A percentile compares a stretch with the other conserved stretches of the same genome.
phyloP scores from a whole-genome alignment of 1,140 invertebrate genomes.

The Microplitis mediator region DNA sequence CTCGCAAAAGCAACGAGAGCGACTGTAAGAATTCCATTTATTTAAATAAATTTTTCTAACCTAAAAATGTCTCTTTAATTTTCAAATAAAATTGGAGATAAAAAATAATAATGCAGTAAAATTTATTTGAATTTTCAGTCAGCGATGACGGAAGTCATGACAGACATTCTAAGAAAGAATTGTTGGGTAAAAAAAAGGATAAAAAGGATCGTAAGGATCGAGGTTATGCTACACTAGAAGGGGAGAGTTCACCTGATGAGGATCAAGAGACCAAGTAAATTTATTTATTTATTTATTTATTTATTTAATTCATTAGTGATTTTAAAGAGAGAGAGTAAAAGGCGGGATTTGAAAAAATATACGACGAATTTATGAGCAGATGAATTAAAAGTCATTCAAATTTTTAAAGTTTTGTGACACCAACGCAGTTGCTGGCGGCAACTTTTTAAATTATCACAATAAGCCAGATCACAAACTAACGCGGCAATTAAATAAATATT shows the following conservation, averaged over 20 bases:
- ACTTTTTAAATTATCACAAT: too few species aligned
- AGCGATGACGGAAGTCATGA: slow-evolving; percentile 78
- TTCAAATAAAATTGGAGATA: too few species aligned
- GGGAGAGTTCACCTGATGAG: slow-evolving; percentile 90
- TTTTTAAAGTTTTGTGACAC: too few species aligned
- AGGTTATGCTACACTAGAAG: slow-evolving; percentile 89
- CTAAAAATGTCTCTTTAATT: slow-evolving; percentile 8
- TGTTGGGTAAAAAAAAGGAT: slow-evolving; percentile 74
- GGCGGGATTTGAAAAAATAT: too few species aligned
- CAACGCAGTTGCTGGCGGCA: too few species aligned
- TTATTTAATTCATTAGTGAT: neutral
- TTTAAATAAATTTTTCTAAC: neutral
- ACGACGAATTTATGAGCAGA: too few species aligned
- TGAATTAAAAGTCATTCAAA: too few species aligned
- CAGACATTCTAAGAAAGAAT: slow-evolving; percentile 77
- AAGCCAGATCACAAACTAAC: too few species aligned
- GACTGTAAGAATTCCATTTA: slow-evolving; percentile 73
- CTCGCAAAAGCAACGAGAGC: slow-evolving; percentile 79
- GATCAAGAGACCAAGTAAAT: slow-evolving; percentile 82
- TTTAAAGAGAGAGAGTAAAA: too few species aligned
- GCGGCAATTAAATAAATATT: too few species aligned
- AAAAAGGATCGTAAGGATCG: slow-evolving; percentile 86
- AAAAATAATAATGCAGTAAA: too few species aligned
- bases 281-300: slow-evolving; percentile 1
- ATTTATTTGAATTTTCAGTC: slow-evolving; percentile 58